Percentiles rank a stretch among this genome's conserved stretches.
These are phyloP conservation scores for Craniophora ligustri DNA, from an alignment of 2,888 invertebrate species.

Conservation along the genomic window DNA sequence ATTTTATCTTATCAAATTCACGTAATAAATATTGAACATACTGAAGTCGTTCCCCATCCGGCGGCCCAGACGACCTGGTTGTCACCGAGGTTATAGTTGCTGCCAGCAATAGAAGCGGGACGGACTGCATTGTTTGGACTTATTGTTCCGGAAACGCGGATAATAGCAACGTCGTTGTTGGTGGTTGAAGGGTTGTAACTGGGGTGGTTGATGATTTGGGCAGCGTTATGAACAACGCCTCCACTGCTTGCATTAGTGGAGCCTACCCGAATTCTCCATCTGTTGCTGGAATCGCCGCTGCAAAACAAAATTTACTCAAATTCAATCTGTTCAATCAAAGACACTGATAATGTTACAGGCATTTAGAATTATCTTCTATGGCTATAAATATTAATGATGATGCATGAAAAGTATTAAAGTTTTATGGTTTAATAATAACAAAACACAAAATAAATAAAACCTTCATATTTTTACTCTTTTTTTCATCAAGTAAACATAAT, in stretches of 20 bases:
- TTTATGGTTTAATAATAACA: no score
- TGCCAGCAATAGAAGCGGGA: constrained; percentile 54
- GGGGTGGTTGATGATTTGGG: constrained; percentile 43
- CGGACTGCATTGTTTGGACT: constrained; percentile 7
- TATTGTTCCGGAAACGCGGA: constrained; percentile 37
- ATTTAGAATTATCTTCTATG: no score
- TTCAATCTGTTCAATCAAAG: background rate
- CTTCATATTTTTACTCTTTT: no score
- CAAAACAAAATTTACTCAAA: constrained; percentile 3
- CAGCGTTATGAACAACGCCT: constrained; percentile 49
- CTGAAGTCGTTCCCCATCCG: constrained; percentile 72
- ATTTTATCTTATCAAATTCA: background rate
- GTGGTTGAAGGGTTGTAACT: constrained; percentile 36
- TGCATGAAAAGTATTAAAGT: no score
- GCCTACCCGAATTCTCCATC: constrained; percentile 58
- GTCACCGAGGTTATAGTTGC: constrained; percentile 53
- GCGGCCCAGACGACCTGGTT: constrained; percentile 61
- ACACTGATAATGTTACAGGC: background rate
- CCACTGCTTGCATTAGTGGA: constrained; percentile 57
- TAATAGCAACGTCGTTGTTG: constrained; percentile 57
- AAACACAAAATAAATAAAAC: no score
- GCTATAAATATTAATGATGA: no score
- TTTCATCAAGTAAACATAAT: background rate
- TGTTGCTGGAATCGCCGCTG: constrained; percentile 41
- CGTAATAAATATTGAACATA: constrained; percentile 50